Conservation (phyloP, 2,888 invertebrate genomes). For the Camptogramma bilineatum region DNA sequence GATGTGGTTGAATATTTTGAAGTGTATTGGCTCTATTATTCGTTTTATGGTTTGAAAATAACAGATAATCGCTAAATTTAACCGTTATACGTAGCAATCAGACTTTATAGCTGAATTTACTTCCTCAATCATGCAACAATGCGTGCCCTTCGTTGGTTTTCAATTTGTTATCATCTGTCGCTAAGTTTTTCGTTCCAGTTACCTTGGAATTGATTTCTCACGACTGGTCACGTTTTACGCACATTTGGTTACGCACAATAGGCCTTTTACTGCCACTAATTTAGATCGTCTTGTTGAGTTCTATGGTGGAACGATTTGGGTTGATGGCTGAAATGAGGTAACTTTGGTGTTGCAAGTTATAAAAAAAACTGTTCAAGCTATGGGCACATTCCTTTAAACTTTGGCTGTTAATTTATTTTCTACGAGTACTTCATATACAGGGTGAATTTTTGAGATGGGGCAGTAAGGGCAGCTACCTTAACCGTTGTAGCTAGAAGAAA, state of each 20-base stretch:
- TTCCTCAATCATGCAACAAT: constrained; percentile 47
- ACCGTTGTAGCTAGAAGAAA: too few relatives aligned
- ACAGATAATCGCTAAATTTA: not conserved
- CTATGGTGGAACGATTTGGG: constrained; percentile 33
- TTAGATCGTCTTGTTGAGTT: constrained; percentile 41
- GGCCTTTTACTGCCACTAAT: constrained; percentile 47
- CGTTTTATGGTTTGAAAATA: not conserved
- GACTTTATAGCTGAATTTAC: constrained; percentile 12
- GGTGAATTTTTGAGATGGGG: too few relatives aligned
- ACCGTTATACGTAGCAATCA: not conserved
- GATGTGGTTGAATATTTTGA: not conserved
- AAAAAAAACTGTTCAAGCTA: not conserved
- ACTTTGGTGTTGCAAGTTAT: constrained; percentile 15
- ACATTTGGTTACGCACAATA: constrained; percentile 50
- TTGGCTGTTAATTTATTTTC: not conserved
- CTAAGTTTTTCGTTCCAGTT: constrained; percentile 36
- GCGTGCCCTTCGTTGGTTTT: constrained; percentile 39
- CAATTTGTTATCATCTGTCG: constrained; percentile 32
- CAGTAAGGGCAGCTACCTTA: too few relatives aligned
- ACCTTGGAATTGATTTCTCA: constrained; percentile 61
- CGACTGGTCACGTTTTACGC: constrained; percentile 50
- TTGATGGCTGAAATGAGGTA: constrained; percentile 34
- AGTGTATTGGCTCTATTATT: not conserved
- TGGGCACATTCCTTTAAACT: not conserved
- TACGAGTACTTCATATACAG: too few relatives aligned